A percentile compares a stretch with the other conserved stretches of the same genome.
These are phyloP conservation scores for Squalus acanthias DNA, from an alignment of 2,797 vertebrate genomes.

Conservation along the genomic window DNA sequence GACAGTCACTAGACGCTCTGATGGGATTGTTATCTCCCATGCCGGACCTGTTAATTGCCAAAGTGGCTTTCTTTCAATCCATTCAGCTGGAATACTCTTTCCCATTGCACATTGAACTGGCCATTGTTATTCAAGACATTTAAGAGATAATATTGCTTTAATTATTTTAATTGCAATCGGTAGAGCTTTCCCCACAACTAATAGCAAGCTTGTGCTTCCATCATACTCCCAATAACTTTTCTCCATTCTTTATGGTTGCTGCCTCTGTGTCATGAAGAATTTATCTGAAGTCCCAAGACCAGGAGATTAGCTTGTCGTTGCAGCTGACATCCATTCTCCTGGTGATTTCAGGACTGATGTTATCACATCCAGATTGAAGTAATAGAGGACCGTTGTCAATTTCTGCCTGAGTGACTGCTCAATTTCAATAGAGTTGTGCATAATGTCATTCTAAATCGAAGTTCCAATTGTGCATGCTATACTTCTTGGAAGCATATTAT, in stretches of 20 bases:
- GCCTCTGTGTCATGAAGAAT: background rate
- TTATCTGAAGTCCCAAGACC: background rate
- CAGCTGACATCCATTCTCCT: background rate
- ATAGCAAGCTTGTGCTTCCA: background rate
- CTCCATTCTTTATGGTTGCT: background rate
- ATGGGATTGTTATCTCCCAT: background rate
- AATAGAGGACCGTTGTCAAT: background rate
- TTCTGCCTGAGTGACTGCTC: background rate
- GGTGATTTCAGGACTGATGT: background rate
- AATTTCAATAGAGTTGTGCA: background rate
- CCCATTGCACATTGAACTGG: background rate
- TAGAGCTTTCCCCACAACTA: background rate
- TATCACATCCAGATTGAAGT: background rate
- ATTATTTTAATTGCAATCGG: background rate
- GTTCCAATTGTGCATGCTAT: background rate
- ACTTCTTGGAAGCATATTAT: background rate
- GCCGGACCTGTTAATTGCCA: background rate
- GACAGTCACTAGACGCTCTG: background rate
- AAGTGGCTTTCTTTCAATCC: background rate
- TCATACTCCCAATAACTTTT: background rate
- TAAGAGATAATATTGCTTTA: background rate
- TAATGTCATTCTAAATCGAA: background rate
- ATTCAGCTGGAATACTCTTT: background rate
- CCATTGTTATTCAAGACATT: background rate
- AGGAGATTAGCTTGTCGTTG: conserved; percentile 1